phyloP scores from a whole-genome alignment of 1,140 invertebrate genomes.

The Adelges cooleyi region DNA sequence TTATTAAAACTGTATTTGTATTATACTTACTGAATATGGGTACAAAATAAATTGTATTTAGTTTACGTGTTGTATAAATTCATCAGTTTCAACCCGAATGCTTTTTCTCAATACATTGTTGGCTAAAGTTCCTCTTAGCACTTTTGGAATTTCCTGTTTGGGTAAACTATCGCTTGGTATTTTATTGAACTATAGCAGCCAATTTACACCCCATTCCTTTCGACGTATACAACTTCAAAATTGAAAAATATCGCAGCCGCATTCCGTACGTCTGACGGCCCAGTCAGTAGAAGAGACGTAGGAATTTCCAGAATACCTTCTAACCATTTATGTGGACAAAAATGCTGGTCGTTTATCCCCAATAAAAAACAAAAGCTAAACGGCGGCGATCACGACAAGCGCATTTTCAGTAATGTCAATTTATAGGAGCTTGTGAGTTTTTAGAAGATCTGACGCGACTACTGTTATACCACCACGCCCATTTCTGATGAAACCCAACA shows the following conservation, averaged over 20 bases:
- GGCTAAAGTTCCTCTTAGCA: not conserved
- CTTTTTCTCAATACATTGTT: no score
- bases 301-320: conserved; percentile 5
- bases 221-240: not conserved
- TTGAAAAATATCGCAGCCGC: conserved; percentile 25
- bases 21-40: no score
- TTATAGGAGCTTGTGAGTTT: no score
- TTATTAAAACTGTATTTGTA: no score
- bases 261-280: not conserved
- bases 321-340: not conserved
- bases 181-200: not conserved
- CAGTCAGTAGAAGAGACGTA: not conserved
- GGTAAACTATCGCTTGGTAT: conserved; percentile 22
- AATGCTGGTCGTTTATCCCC: not conserved
- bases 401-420: not conserved
- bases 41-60: no score
- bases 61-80: no score
- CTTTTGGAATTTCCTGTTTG: conserved; percentile 1
- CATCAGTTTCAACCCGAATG: no score
- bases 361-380: conserved; percentile 4
- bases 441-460: no score
- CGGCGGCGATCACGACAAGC: not conserved
- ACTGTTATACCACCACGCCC: no score
- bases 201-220: conserved; percentile 1
- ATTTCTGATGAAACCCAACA: not conserved